Percentiles rank a stretch among this genome's conserved stretches.
phyloP scores from a whole-genome alignment of 2,797 vertebrate genomes.

The Micrastur ruficollis region DNA sequence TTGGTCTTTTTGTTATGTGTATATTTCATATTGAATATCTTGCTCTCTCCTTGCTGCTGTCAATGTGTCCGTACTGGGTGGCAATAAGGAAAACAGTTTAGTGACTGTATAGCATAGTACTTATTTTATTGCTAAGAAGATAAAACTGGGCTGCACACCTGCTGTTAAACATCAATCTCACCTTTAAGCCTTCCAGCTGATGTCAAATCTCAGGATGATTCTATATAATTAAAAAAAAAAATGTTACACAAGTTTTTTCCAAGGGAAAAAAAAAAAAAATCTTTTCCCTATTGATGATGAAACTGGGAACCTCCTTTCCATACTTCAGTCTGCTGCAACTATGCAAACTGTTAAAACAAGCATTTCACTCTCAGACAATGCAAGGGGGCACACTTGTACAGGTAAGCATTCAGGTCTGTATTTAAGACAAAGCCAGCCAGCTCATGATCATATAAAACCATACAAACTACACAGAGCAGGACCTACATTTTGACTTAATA shows the following conservation, averaged over 20 bases:
- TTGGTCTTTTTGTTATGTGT: neutral
- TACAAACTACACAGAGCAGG: neutral
- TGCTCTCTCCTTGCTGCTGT: neutral
- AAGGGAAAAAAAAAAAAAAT: neutral
- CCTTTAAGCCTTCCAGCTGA: neutral
- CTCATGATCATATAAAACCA: neutral
- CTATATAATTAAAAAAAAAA: neutral
- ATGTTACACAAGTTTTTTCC: neutral
- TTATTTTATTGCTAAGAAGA: neutral
- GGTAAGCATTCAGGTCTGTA: neutral
- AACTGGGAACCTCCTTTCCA: neutral
- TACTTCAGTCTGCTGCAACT: neutral
- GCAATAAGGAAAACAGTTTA: neutral
- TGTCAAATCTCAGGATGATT: neutral
- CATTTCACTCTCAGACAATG: neutral
- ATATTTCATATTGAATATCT: neutral
- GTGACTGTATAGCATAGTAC: neutral
- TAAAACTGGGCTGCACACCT: neutral
- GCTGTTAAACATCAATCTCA: neutral
- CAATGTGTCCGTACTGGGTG: neutral
- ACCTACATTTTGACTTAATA: neutral
- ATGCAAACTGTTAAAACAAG: neutral
- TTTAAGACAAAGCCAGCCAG: neutral
- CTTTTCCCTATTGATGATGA: neutral
- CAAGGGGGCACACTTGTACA: neutral